A percentile compares a stretch with the other conserved stretches of the same genome.
phyloP scores from a whole-genome alignment of 2,113 vertebrate species.

The Cephalopterus ornatus region DNA sequence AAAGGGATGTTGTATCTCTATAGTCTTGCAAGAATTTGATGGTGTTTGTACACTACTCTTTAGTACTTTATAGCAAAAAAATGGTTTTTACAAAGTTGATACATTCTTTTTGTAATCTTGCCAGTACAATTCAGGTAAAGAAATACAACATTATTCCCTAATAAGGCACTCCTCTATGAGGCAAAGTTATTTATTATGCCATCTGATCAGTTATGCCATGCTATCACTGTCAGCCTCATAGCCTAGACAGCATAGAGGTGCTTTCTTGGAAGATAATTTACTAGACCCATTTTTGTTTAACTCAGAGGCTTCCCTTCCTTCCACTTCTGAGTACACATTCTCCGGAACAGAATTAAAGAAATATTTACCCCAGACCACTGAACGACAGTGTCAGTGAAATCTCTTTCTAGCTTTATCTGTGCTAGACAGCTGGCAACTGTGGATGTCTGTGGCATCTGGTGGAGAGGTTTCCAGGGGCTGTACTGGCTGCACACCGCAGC shows the following conservation, averaged over 20 bases:
- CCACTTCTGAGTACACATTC: not conserved
- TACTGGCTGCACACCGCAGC: not conserved
- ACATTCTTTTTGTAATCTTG: not conserved
- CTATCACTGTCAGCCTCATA: not conserved
- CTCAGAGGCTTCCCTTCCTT: not conserved
- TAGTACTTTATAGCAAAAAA: not conserved
- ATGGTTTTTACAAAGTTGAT: not conserved
- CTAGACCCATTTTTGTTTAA: not conserved
- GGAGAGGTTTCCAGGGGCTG: not conserved
- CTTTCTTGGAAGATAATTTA: not conserved
- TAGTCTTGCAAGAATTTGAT: not conserved
- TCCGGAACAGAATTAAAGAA: not conserved
- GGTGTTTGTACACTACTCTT: not conserved
- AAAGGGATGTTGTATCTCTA: not conserved
- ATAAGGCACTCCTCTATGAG: not conserved
- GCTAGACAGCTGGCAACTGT: not conserved
- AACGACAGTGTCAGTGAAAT: not conserved
- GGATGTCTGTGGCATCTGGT: not conserved
- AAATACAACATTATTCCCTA: not conserved
- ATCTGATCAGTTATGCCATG: not conserved
- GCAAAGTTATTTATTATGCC: not conserved
- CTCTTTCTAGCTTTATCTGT: not conserved
- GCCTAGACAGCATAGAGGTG: not conserved
- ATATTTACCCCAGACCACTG: not conserved
- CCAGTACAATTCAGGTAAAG: not conserved